Evolutionary conservation across 2,113 vertebrate species (phyloP).

Genomic region (Struthidea cinerea): DNA sequence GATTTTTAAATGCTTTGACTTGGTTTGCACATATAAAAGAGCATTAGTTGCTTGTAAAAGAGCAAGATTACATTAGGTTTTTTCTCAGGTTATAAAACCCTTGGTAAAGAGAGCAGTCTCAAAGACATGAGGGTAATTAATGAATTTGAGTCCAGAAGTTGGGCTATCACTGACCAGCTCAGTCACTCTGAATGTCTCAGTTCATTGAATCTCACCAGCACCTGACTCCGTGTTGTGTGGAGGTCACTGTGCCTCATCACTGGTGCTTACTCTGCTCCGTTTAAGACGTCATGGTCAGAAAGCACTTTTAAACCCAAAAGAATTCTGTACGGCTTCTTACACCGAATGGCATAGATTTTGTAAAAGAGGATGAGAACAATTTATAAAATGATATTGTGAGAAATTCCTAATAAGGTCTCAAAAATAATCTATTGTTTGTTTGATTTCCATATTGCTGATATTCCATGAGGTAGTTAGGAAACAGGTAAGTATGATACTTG

Average conservation of each 20-base stretch:
- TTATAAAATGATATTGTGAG: background rate
- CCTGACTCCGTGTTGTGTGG: background rate
- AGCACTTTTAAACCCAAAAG: background rate
- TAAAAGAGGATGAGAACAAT: background rate
- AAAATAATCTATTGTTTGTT: background rate
- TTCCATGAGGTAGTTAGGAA: background rate
- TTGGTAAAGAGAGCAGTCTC: background rate
- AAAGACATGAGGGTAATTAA: background rate
- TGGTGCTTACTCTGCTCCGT: background rate
- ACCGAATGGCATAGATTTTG: background rate
- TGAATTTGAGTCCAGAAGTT: background rate
- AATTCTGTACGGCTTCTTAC: rapidly evolving
- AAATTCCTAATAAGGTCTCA: background rate
- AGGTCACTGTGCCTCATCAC: constrained; percentile 30
- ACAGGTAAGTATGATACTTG: background rate
- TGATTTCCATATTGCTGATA: background rate
- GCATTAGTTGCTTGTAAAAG: background rate
- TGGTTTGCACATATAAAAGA: background rate
- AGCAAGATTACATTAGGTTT: background rate
- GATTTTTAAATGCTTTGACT: background rate
- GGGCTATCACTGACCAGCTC: constrained; percentile 22
- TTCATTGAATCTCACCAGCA: background rate
- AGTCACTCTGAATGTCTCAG: background rate
- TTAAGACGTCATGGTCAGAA: background rate
- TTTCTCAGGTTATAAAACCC: background rate